Evolutionary conservation across 2,113 vertebrate species (phyloP).

Genomic region (Elaphurus davidianus): DNA sequence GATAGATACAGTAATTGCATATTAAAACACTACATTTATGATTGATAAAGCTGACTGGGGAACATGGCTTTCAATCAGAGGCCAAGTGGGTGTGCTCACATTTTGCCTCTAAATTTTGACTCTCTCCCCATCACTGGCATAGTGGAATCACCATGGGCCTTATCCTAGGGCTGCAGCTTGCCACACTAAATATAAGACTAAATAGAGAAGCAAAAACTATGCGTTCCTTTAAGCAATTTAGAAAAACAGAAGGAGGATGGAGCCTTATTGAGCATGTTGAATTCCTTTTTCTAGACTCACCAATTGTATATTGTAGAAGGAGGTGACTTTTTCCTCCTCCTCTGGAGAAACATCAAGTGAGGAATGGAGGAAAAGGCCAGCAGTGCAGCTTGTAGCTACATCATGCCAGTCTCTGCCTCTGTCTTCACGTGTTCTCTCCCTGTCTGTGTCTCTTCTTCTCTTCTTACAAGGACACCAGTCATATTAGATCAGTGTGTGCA

Average conservation of each 20-base stretch:
- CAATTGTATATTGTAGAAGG: too few species aligned
- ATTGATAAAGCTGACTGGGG: not conserved
- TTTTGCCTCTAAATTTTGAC: not conserved
- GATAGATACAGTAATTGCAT: not conserved
- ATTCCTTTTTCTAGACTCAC: not conserved
- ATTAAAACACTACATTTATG: not conserved
- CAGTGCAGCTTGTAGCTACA: too few species aligned
- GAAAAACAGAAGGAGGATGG: not conserved
- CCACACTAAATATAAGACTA: not conserved
- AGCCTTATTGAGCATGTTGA: not conserved
- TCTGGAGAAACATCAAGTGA: not conserved
- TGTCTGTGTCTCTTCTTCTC: not conserved
- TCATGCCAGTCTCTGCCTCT: not conserved
- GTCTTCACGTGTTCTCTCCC: not conserved
- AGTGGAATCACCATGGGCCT: not conserved
- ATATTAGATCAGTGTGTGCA: not conserved
- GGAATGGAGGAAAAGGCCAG: not conserved
- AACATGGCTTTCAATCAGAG: not conserved
- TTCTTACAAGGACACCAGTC: not conserved
- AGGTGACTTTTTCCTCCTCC: not conserved
- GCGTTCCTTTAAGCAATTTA: not conserved
- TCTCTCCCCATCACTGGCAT: not conserved
- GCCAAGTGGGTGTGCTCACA: not conserved
- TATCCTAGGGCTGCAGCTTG: not conserved
- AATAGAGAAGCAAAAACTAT: not conserved